phyloP scores from a whole-genome alignment of 2,888 invertebrate species.

The Furcula furcula region DNA sequence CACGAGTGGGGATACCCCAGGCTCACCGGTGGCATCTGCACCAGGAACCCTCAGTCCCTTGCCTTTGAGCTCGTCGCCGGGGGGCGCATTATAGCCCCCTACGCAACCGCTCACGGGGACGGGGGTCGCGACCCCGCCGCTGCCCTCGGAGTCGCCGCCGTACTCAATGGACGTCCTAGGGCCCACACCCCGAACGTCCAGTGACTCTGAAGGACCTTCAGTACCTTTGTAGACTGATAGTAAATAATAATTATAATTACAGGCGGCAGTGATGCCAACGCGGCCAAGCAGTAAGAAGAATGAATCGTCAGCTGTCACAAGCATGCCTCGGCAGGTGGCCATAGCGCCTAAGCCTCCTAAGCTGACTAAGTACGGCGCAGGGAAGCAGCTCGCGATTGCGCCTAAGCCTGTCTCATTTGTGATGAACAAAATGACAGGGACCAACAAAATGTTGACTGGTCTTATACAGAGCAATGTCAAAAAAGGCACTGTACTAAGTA shows the following conservation, averaged over 20 bases:
- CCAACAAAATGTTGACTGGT: slow-evolving; percentile 50
- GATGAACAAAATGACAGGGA: slow-evolving; percentile 30
- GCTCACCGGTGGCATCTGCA: no score
- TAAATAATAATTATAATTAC: slow-evolving; percentile 8
- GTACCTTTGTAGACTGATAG: no score
- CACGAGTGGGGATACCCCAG: no score
- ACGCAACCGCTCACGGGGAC: no score
- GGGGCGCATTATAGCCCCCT: no score
- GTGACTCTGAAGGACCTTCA: no score
- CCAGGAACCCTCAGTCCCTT: no score
- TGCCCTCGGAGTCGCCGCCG: no score
- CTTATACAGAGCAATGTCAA: slow-evolving; percentile 41
- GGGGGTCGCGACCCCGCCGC: no score
- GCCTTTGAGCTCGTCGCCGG: no score
- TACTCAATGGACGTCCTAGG: no score
- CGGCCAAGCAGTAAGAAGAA: slow-evolving; percentile 33
- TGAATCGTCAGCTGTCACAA: slow-evolving; percentile 25
- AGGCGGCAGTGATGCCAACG: slow-evolving; percentile 36
- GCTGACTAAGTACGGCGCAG: slow-evolving; percentile 30
- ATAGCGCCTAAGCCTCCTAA: slow-evolving; percentile 71
- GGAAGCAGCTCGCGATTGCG: slow-evolving; percentile 54
- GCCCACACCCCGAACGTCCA: no score
- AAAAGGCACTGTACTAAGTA: slow-evolving; percentile 55
- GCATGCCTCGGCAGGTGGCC: slow-evolving; percentile 63
- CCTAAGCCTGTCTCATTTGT: slow-evolving; percentile 56